phyloP scores from a whole-genome alignment of 1,140 invertebrate species.

The Listronotus bonariensis region DNA sequence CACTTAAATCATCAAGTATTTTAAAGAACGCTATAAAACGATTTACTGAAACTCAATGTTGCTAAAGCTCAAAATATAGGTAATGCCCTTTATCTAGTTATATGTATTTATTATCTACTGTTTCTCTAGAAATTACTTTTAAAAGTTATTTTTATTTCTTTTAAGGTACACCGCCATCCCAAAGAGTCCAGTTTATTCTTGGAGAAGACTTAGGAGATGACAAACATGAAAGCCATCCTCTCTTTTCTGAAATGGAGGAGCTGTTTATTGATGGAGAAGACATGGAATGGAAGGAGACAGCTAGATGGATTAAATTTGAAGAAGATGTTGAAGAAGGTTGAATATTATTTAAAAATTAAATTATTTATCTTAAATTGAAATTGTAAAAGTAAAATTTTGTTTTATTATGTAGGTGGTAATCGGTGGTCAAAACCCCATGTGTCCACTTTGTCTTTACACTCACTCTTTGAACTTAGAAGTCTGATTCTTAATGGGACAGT shows the following conservation, averaged over 20 bases:
- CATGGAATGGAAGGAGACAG: conserved; percentile 97
- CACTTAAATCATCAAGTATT: too few relatives aligned
- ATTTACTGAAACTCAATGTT: too few relatives aligned
- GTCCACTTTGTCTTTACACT: conserved; percentile 87
- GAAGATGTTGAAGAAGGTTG: conserved; percentile 86
- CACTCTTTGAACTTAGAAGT: conserved; percentile 86
- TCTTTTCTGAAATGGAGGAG: conserved; percentile 97
- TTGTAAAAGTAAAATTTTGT: conserved; percentile 51
- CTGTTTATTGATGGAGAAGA: conserved; percentile 85
- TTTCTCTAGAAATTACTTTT: too few relatives aligned
- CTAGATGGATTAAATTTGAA: conserved; percentile 95
- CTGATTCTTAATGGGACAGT: conserved; percentile 87
- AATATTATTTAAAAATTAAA: too few relatives aligned
- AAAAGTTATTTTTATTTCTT: conserved; percentile 41
- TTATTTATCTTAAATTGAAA: too few relatives aligned
- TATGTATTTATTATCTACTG: too few relatives aligned
- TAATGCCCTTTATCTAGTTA: too few relatives aligned
- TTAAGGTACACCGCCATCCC: conserved; percentile 84
- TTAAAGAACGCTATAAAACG: too few relatives aligned
- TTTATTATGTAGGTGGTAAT: conserved; percentile 80
- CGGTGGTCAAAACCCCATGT: conserved; percentile 95
- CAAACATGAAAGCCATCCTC: conserved; percentile 79
- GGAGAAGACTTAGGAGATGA: conserved; percentile 91
- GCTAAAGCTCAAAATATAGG: too few relatives aligned
- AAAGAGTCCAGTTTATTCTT: conserved; percentile 93